These are phyloP conservation scores for Camarhynchus parvulus DNA, from an alignment of 2,113 vertebrate genomes.

Conservation along the genomic window DNA sequence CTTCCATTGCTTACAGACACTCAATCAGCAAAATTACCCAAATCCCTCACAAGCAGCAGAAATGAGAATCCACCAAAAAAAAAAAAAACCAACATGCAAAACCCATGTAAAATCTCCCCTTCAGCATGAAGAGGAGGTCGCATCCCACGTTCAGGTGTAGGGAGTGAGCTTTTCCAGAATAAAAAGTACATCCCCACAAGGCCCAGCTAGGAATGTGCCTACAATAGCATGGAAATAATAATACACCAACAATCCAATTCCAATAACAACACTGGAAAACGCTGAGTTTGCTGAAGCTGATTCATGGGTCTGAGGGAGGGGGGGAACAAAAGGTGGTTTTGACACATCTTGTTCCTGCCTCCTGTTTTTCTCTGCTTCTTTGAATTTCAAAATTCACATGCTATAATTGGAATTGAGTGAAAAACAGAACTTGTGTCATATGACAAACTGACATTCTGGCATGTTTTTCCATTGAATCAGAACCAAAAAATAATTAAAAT, in stretches of 20 bases:
- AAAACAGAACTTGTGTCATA: constrained; percentile 25
- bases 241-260: neutral
- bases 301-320: neutral
- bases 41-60: neutral
- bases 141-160: rapidly evolving
- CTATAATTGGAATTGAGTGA: constrained; percentile 38
- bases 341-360: constrained; percentile 11
- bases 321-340: neutral
- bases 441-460: constrained; percentile 28
- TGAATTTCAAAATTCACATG: constrained; percentile 27
- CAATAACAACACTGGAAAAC: neutral
- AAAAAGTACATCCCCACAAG: neutral
- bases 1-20: neutral
- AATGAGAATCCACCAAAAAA: neutral
- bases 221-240: neutral
- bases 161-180: neutral
- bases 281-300: constrained; percentile 17
- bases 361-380: constrained; percentile 24
- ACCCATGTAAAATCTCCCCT: neutral
- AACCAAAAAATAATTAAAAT: neutral
- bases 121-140: neutral
- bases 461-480: constrained; percentile 27
- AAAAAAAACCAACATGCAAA: neutral
- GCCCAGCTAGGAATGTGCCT: neutral
- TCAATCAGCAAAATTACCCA: neutral